Evolutionary conservation across 23 tunicate genomes (phyloP).

Genomic region (Pegea sp.): DNA sequence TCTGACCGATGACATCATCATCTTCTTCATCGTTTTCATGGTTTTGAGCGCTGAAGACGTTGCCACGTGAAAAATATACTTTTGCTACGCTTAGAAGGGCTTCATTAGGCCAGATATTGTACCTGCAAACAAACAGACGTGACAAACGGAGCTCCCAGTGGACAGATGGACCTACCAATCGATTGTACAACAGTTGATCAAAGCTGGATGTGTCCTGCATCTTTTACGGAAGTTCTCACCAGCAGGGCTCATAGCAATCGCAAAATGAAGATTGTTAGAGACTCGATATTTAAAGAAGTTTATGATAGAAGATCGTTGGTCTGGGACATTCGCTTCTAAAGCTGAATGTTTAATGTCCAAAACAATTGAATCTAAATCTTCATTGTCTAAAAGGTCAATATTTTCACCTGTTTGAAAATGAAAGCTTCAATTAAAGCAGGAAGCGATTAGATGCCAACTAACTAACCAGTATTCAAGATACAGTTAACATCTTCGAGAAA

Average conservation of each 20-base stretch:
- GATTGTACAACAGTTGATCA: constrained; percentile 91
- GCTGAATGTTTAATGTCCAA: constrained; percentile 87
- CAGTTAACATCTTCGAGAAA: constrained; percentile 87
- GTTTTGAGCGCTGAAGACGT: constrained; percentile 7
- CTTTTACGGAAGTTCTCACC: constrained; percentile 55
- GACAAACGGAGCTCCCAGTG: not conserved
- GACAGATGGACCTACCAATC: constrained; percentile 46
- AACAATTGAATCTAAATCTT: constrained; percentile 68
- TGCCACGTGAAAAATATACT: constrained; percentile 59
- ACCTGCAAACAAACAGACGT: constrained; percentile 17
- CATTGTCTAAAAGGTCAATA: constrained; percentile 64
- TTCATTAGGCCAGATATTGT: constrained; percentile 75
- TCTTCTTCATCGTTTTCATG: not conserved
- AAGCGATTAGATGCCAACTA: not conserved
- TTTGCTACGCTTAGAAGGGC: constrained; percentile 77
- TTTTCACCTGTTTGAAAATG: constrained; percentile 37
- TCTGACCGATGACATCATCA: not conserved
- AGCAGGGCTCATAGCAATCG: constrained; percentile 71
- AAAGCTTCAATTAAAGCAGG: not conserved
- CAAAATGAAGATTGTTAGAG: constrained; percentile 40
- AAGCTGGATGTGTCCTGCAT: constrained; percentile 80
- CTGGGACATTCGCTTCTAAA: constrained; percentile 49
- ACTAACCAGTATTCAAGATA: constrained; percentile 73
- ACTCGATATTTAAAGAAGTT: constrained; percentile 48
- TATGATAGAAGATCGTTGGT: constrained; percentile 42